Conservation (phyloP, 2,888 invertebrate species). For the Cinara cedri region DNA sequence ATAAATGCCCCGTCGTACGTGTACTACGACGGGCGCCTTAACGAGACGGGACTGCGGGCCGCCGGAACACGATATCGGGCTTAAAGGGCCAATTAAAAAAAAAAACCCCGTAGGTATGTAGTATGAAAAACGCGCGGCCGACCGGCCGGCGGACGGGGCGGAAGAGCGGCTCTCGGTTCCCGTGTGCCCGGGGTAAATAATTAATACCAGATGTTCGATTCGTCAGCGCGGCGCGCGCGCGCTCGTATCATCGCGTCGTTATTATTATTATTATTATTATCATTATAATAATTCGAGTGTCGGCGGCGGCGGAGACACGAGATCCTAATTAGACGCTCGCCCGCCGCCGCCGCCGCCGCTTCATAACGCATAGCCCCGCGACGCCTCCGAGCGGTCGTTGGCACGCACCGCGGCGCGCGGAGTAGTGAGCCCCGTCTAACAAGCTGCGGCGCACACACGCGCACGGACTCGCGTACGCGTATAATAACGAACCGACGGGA, state of each 20-base stretch:
- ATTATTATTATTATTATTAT: slow-evolving; percentile 24
- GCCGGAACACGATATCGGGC: not conserved
- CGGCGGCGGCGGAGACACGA: slow-evolving; percentile 43
- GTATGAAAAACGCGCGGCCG: no score
- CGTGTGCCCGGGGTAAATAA: slow-evolving; percentile 28
- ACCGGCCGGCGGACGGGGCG: no score
- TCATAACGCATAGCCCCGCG: slow-evolving; percentile 31
- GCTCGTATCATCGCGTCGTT: not conserved
- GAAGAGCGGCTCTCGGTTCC: not conserved
- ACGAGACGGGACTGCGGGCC: not conserved
- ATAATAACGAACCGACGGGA: no score
- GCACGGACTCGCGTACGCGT: not conserved
- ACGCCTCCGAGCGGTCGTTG: slow-evolving; percentile 48
- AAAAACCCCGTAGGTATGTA: not conserved
- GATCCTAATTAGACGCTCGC: slow-evolving; percentile 50
- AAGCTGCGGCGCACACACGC: not conserved
- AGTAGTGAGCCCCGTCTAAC: slow-evolving; percentile 5
- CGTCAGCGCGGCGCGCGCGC: slow-evolving; percentile 4
- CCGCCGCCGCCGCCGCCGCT: not conserved
- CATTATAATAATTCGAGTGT: slow-evolving; percentile 51
- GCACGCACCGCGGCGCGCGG: not conserved
- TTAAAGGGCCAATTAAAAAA: slow-evolving; percentile 51
- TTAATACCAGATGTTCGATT: slow-evolving; percentile 55
- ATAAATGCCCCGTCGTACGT: no score
- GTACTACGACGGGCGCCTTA: no score